These are phyloP conservation scores for Willisornis vidua DNA, from an alignment of 2,113 vertebrate genomes.

Conservation along the genomic window DNA sequence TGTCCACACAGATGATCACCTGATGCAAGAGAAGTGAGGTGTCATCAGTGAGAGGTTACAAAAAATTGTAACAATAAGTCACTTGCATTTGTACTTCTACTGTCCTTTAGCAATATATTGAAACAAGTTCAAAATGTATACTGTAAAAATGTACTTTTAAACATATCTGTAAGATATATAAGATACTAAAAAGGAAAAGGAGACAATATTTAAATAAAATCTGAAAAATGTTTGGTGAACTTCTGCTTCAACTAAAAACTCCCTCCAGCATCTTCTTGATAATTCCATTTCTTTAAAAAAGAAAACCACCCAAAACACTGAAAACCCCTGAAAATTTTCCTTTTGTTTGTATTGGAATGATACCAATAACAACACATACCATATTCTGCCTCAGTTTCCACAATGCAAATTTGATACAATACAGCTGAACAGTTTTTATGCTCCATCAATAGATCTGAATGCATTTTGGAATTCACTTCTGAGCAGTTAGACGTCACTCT, in stretches of 20 bases:
- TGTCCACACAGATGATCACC: background rate
- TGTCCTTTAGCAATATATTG: background rate
- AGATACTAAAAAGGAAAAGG: background rate
- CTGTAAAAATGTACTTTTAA: background rate
- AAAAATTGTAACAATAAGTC: background rate
- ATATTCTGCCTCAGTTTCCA: background rate
- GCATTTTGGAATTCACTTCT: background rate
- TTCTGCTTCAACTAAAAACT: background rate
- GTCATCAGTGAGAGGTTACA: background rate
- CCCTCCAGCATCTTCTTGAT: background rate
- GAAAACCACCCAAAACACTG: rapidly evolving
- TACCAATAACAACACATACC: background rate
- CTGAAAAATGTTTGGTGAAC: background rate
- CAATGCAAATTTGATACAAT: background rate
- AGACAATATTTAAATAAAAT: background rate
- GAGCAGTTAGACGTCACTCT: background rate
- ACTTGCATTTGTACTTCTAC: background rate
- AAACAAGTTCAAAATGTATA: rapidly evolving
- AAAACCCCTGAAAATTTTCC: background rate
- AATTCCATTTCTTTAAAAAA: background rate
- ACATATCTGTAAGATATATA: background rate
- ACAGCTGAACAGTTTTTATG: background rate
- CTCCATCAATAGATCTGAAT: background rate
- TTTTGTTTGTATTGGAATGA: background rate
- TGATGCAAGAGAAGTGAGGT: background rate